phyloP scores from a whole-genome alignment of 2,888 invertebrate genomes.

The Xylota segnis region DNA sequence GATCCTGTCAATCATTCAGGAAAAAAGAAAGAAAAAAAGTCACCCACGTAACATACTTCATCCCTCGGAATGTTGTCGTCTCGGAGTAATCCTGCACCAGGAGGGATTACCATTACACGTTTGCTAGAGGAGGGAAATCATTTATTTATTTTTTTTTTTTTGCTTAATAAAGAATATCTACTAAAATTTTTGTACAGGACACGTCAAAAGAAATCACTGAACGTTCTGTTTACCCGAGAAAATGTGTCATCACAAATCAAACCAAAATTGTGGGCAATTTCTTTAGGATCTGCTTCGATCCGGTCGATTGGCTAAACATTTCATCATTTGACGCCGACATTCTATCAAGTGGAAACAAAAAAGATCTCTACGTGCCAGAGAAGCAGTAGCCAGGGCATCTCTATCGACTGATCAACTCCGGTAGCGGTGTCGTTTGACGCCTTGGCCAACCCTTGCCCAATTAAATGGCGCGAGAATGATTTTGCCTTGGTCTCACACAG shows the following conservation, averaged over 20 bases:
- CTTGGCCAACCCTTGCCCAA: slow-evolving; percentile 50
- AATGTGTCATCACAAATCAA: slow-evolving; percentile 76
- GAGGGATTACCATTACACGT: slow-evolving; percentile 48
- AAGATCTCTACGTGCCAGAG: background rate
- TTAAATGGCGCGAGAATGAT: slow-evolving; percentile 58
- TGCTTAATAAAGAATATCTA: slow-evolving; percentile 17
- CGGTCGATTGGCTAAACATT: slow-evolving; percentile 63
- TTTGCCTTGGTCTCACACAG: slow-evolving; percentile 3
- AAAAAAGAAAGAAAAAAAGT: slow-evolving; percentile 14
- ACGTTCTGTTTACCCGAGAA: slow-evolving; percentile 65
- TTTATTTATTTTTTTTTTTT: slow-evolving; percentile 1
- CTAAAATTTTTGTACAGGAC: slow-evolving; percentile 25
- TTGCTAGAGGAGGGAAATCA: background rate
- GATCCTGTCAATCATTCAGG: slow-evolving; percentile 72
- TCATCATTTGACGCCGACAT: slow-evolving; percentile 67
- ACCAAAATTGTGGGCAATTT: slow-evolving; percentile 59
- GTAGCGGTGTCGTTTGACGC: slow-evolving; percentile 77
- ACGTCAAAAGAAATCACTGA: slow-evolving; percentile 69
- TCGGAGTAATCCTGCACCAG: slow-evolving; percentile 51
- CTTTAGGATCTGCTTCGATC: slow-evolving; percentile 3
- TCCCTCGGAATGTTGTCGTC: slow-evolving; percentile 51
- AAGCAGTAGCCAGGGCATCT: slow-evolving; percentile 59
- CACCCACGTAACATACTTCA: slow-evolving; percentile 67
- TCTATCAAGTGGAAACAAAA: slow-evolving; percentile 63
- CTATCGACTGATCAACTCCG: slow-evolving; percentile 53